phyloP scores from a whole-genome alignment of 2,888 invertebrate species.

The Tinea trinotella region DNA sequence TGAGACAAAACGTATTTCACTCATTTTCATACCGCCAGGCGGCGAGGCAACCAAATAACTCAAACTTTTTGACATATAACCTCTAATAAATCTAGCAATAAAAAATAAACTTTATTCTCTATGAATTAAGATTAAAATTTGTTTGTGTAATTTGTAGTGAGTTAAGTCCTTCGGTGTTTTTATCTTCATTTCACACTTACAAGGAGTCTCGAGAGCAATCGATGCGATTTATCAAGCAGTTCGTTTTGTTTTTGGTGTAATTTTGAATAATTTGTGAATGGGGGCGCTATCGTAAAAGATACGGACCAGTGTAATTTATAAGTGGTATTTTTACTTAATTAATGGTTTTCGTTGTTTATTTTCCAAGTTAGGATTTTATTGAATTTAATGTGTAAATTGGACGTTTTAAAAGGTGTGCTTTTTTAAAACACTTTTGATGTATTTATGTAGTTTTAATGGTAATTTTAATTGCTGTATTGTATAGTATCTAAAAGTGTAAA shows the following conservation, averaged over 20 bases:
- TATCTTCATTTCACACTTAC: slow-evolving; percentile 19
- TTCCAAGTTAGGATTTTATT: slow-evolving; percentile 28
- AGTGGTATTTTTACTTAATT: slow-evolving; percentile 45
- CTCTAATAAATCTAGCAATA: slow-evolving; percentile 22
- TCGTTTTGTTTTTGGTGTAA: slow-evolving; percentile 46
- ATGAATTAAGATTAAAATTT: not conserved
- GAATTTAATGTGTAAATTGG: slow-evolving; percentile 17
- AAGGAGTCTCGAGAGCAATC: slow-evolving; percentile 20
- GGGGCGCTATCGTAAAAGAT: slow-evolving; percentile 40
- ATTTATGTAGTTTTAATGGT: slow-evolving; percentile 23
- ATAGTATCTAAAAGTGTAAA: too few species aligned
- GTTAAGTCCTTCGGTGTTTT: not conserved
- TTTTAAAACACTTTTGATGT: slow-evolving; percentile 18
- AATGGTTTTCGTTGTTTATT: slow-evolving; percentile 40
- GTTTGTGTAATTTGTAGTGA: not conserved
- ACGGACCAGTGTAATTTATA: slow-evolving; percentile 40
- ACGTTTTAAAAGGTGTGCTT: slow-evolving; percentile 19
- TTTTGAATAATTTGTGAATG: slow-evolving; percentile 60
- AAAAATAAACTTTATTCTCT: not conserved
- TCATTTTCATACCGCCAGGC: slow-evolving; percentile 45
- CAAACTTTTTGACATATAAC: slow-evolving; percentile 47
- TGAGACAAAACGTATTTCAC: slow-evolving; percentile 47
- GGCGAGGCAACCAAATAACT: slow-evolving; percentile 34
- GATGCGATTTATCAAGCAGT: slow-evolving; percentile 38
- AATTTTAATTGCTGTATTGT: slow-evolving; percentile 20